These are phyloP conservation scores for Tapirus terrestris DNA, from an alignment of 2,113 vertebrate genomes.

Conservation along the genomic window DNA sequence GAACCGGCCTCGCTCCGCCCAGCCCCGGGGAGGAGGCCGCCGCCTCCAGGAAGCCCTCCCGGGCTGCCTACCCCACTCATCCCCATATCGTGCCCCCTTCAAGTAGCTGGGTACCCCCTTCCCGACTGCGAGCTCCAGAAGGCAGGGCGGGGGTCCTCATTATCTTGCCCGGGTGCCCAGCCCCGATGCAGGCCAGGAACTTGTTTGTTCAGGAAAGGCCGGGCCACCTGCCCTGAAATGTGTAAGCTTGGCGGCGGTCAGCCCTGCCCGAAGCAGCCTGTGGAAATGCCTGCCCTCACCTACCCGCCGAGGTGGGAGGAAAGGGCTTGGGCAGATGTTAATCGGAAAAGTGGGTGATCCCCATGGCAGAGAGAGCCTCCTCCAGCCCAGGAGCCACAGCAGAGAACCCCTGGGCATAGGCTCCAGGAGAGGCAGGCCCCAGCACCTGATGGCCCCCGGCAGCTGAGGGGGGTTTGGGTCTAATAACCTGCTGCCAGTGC, in stretches of 20 bases:
- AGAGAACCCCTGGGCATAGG: not conserved
- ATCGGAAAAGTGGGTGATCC: not conserved
- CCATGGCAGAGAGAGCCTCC: not conserved
- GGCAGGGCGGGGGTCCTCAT: not conserved
- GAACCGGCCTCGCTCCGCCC: not conserved
- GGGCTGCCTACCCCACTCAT: not conserved
- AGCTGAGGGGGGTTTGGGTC: not conserved
- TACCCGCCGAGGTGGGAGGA: not conserved
- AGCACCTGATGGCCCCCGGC: not conserved
- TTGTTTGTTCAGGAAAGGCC: not conserved
- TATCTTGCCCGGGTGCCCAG: accelerated
- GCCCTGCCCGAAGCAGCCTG: too few relatives aligned
- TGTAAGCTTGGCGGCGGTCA: accelerated
- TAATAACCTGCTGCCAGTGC: not conserved
- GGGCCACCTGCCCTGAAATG: not conserved
- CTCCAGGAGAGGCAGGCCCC: not conserved
- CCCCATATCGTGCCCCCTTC: accelerated
- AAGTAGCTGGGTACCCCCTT: too few relatives aligned
- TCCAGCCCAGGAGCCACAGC: not conserved
- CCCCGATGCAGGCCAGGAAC: not conserved
- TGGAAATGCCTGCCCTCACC: not conserved
- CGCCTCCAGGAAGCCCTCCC: not conserved
- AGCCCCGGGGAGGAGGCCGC: not conserved
- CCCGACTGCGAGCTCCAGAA: not conserved
- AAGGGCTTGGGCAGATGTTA: not conserved